Evolutionary conservation across 2,113 vertebrate genomes (phyloP).

Genomic region (Manacus vitellinus): DNA sequence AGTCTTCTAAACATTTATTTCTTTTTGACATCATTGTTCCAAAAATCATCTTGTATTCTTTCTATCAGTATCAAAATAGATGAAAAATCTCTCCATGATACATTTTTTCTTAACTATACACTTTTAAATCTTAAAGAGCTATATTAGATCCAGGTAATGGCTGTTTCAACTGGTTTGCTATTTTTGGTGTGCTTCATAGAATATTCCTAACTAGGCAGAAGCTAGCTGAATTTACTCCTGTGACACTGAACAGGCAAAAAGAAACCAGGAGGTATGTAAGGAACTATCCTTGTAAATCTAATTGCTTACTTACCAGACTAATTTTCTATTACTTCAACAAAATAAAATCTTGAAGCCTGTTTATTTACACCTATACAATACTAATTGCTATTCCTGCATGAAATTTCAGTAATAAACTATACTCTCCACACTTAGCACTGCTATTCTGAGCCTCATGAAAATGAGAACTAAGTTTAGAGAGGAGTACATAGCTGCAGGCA

Average conservation of each 20-base stretch:
- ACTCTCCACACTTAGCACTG: background rate
- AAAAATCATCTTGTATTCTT: background rate
- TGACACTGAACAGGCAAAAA: background rate
- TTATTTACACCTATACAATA: background rate
- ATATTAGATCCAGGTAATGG: background rate
- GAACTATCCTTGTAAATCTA: background rate
- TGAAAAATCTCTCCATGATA: background rate
- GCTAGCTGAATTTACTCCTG: background rate
- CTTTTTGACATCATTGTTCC: background rate
- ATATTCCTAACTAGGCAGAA: background rate
- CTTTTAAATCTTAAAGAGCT: background rate
- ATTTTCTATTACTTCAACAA: background rate
- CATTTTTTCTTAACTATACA: background rate
- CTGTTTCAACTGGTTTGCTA: background rate
- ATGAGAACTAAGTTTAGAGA: background rate
- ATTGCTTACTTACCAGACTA: background rate
- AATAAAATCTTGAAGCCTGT: background rate
- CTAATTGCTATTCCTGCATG: background rate
- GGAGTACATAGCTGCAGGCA: background rate
- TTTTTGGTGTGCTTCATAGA: background rate
- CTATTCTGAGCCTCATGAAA: background rate
- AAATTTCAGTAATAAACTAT: background rate
- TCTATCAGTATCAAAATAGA: background rate
- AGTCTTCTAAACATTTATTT: background rate
- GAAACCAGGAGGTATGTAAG: background rate